phyloP scores from a whole-genome alignment of 2,113 vertebrate genomes.

The Ammodytes marinus region DNA sequence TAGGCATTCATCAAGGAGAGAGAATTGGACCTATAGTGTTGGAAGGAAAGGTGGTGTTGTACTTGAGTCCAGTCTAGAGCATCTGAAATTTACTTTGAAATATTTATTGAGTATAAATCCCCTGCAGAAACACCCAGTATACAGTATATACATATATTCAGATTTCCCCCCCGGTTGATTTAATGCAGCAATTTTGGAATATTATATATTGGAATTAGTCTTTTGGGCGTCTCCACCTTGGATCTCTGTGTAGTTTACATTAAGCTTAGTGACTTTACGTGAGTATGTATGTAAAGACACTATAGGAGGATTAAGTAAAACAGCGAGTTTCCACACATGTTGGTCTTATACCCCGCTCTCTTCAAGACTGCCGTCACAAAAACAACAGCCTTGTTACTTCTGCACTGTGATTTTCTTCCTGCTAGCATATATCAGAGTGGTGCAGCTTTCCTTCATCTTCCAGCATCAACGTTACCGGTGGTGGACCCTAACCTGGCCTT shows the following conservation, averaged over 20 bases:
- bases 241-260: conserved; percentile 24
- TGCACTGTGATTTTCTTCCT: conserved; percentile 55
- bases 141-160: background rate
- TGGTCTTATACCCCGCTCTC: conserved; percentile 43
- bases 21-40: background rate
- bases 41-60: background rate
- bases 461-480: conserved; percentile 53
- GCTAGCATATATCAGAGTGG: conserved; percentile 30
- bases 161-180: conserved; percentile 52
- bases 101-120: background rate
- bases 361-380: conserved; percentile 59
- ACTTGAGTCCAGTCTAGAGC: background rate
- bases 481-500: conserved; percentile 49
- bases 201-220: no score
- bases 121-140: background rate
- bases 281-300: conserved; percentile 50
- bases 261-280: background rate
- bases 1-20: background rate
- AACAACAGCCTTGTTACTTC: conserved; percentile 64
- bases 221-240: conserved; percentile 52
- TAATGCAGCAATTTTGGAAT: conserved; percentile 56
- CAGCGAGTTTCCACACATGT: conserved; percentile 74
- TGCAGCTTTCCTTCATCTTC: conserved; percentile 44
- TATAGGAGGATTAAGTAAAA: conserved; percentile 50
- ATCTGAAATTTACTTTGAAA: background rate